Evolutionary conservation across 2,797 vertebrate genomes (phyloP), one percentile per base, ranked within the genome.

Genomic region (Perdix hodgsoniae): DNA sequence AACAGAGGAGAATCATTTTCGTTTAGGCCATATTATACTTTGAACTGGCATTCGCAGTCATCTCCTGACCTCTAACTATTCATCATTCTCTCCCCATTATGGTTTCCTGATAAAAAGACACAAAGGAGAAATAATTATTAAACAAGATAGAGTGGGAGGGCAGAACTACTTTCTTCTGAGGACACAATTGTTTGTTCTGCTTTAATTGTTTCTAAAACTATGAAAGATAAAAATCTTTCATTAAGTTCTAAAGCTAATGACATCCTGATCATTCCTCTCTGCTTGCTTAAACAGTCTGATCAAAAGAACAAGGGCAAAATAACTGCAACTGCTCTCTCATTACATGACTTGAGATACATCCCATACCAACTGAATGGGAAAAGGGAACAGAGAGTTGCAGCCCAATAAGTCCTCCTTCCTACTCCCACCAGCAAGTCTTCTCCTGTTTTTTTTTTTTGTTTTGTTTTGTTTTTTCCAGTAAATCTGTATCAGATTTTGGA

Each of bases 251-350:
- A 90, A 59, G 42, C 35, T 75, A 91, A 64, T 21, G 21, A 11
- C 8, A 57, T 72, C 78, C 64, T 72, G 65, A 81, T 83, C 35
- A 50, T 67, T 86, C 24, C 44, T 50, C 33, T 82, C n/a, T 70
- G 21, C 72, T 87, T 84, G 59, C 29, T 82, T 59, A 54, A 66
- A 73, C 3, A 59, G 42, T 11, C 64, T 72, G 59, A 86, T 56
- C 19, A 13, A 69, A 88, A 93, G 83, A 88, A 49, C 35, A 63
- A 70, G 31, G 29, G 24, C 29, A 83, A 90, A 91, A 78, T 37
- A 78, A 45, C 42, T 10, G 10, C 4, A 61, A 82, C 22, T 54
- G 39, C 29, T 75, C 15, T 37, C 45, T 54, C 37, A 69, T 27
- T 65, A n/a, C 6, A 17, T 59, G 40, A 65, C 37, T 65, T 69